Conservation (phyloP, 1,140 invertebrate species). For the Drosophila baimaii region DNA sequence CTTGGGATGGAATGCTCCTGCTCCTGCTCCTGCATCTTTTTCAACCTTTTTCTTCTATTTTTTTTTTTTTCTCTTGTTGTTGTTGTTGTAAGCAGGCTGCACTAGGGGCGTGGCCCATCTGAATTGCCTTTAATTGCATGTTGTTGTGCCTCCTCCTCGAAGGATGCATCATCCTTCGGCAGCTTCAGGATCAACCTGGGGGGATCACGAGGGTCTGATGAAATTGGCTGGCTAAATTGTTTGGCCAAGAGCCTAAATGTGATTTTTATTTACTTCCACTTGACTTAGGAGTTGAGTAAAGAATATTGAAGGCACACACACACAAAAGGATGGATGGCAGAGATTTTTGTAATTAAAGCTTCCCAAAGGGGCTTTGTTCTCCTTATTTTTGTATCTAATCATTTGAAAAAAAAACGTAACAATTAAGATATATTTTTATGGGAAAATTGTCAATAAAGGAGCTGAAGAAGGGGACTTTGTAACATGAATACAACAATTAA, state of each 20-base stretch:
- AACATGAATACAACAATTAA: too few species aligned
- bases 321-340: background rate
- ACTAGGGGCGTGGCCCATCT: conserved; percentile 42
- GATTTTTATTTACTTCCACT: conserved; percentile 35
- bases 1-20: conserved; percentile 14
- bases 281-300: conserved; percentile 12
- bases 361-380: background rate
- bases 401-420: background rate
- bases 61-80: background rate
- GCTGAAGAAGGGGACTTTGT: too few species aligned
- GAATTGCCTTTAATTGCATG: conserved; percentile 63
- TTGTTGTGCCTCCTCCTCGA: conserved; percentile 14
- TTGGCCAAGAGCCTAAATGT: conserved; percentile 25
- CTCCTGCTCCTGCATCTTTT: background rate
- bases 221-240: conserved; percentile 11
- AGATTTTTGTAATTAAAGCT: conserved; percentile 18
- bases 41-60: background rate
- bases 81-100: background rate
- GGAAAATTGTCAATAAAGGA: too few species aligned
- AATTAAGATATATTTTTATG: background rate
- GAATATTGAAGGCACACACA: background rate
- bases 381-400: background rate
- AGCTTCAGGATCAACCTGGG: conserved; percentile 15
- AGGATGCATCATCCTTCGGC: conserved; percentile 1
- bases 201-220: background rate